Conservation (phyloP, 2,797 vertebrate genomes). For the Xyrichtys novacula region DNA sequence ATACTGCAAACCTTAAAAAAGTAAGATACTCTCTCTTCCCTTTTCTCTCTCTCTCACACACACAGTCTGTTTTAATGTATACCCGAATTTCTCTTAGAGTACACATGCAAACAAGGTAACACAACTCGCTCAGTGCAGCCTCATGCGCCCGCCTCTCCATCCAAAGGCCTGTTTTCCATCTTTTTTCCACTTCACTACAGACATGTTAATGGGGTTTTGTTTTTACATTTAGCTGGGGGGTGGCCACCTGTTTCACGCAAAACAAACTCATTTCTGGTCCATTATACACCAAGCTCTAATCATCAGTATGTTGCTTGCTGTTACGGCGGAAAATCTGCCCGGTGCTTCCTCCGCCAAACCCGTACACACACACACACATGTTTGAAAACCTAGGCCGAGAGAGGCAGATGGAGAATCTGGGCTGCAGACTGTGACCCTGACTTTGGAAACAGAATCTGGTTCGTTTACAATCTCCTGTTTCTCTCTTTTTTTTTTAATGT, state of each 20-base stretch:
- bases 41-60: neutral
- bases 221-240: constrained; percentile 61
- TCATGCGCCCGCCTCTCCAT: constrained; percentile 6
- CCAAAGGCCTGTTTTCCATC: constrained; percentile 21
- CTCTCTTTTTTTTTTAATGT: constrained; percentile 2
- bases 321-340: constrained; percentile 30
- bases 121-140: neutral
- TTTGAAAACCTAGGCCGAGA: neutral
- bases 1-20: neutral
- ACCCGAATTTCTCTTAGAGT: neutral
- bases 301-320: constrained; percentile 45
- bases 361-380: constrained; percentile 2
- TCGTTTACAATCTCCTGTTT: constrained; percentile 18
- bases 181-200: constrained; percentile 54
- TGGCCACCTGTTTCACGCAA: constrained; percentile 68
- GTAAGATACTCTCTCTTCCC: neutral
- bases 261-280: constrained; percentile 48
- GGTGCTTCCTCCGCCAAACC: neutral
- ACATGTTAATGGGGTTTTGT: constrained; percentile 61
- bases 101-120: neutral
- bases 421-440: constrained; percentile 28
- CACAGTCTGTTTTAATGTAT: too few species aligned
- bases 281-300: constrained; percentile 51
- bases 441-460: neutral
- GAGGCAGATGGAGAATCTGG: constrained; percentile 29